phyloP scores from a whole-genome alignment of 2,797 vertebrate species.

The Epinephelus malabaricus region DNA sequence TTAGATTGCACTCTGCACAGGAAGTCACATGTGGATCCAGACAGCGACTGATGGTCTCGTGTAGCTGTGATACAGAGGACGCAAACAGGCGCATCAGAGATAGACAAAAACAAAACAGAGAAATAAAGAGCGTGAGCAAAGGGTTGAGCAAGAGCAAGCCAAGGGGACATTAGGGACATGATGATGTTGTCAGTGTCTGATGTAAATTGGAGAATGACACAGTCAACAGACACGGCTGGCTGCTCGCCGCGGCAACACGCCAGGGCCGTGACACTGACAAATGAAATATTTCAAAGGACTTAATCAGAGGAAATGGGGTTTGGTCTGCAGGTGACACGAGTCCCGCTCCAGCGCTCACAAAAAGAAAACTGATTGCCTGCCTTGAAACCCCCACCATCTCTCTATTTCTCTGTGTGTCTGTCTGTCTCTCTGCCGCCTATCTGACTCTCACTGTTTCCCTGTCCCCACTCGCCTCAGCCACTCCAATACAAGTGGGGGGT shows the following conservation, averaged over 20 bases:
- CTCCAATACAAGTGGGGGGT: constrained; percentile 52
- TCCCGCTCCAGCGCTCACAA: constrained; percentile 90
- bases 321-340: constrained; percentile 93
- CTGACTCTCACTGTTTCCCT: constrained; percentile 46
- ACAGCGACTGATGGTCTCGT: constrained; percentile 5
- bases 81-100: constrained; percentile 71
- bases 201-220: constrained; percentile 95
- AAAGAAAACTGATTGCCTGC: constrained; percentile 92
- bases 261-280: constrained; percentile 93
- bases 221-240: constrained; percentile 94
- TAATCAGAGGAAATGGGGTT: constrained; percentile 98
- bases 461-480: constrained; percentile 46
- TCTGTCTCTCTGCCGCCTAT: constrained; percentile 47
- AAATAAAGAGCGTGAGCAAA: constrained; percentile 60
- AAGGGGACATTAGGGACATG: constrained; percentile 89
- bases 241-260: constrained; percentile 86
- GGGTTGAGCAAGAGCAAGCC: constrained; percentile 76
- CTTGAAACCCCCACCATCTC: constrained; percentile 73
- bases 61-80: constrained; percentile 24
- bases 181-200: constrained; percentile 89
- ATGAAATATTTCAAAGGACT: constrained; percentile 97
- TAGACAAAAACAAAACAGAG: constrained; percentile 57
- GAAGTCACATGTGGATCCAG: constrained; percentile 41
- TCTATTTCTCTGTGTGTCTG: constrained; percentile 59
- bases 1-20: constrained; percentile 27